Evolutionary conservation across 2,113 vertebrate species (phyloP).

Genomic region (Dicrurus megarhynchus): DNA sequence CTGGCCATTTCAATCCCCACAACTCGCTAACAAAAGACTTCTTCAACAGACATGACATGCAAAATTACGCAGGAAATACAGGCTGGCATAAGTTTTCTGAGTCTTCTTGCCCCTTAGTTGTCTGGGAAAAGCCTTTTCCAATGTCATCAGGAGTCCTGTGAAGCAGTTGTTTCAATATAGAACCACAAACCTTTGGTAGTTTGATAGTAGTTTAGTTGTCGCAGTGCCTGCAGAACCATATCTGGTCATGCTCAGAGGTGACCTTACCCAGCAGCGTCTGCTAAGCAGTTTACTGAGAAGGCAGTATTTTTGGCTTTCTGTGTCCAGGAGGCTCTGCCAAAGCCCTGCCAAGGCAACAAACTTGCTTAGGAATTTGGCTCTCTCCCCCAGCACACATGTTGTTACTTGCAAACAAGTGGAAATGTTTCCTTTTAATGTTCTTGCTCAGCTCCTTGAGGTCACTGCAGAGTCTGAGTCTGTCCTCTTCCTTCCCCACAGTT

Average conservation of each 20-base stretch:
- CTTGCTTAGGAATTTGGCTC: constrained; percentile 28
- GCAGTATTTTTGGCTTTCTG: background rate
- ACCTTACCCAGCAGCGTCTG: background rate
- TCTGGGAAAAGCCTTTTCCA: background rate
- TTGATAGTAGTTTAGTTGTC: background rate
- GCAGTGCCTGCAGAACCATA: background rate
- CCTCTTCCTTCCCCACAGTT: background rate
- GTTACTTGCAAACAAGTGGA: constrained; percentile 25
- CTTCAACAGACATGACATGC: background rate
- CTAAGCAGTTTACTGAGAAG: background rate
- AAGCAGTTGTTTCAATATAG: background rate
- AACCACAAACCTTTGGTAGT: background rate
- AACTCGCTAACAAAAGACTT: background rate
- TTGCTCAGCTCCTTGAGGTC: background rate
- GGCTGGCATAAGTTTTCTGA: background rate
- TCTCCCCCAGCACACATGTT: background rate
- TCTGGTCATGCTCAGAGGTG: background rate
- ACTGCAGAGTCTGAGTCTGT: background rate
- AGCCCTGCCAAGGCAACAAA: constrained; percentile 1
- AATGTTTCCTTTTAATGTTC: background rate
- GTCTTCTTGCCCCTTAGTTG: background rate
- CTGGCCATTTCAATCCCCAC: background rate
- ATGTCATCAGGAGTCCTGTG: background rate
- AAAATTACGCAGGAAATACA: background rate
- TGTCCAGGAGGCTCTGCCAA: background rate